Base-by-base conservation (phyloP, 2,113 vertebrate genomes). In the Amphilophus citrinellus region DNA sequence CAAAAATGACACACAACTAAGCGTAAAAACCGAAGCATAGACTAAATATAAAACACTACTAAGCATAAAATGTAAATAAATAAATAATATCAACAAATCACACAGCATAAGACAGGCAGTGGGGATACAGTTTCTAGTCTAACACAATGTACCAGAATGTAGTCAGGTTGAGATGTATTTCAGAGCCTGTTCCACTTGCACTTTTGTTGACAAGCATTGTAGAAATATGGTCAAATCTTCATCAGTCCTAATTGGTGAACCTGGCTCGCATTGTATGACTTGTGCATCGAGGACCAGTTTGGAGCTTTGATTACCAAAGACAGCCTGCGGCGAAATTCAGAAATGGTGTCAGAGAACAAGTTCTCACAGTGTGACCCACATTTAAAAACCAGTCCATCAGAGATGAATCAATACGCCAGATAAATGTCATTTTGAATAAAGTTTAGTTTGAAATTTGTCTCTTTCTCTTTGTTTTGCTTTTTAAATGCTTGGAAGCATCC, bases 351-450 rank as follows among this genome's bases (percentile, higher is more conserved):
- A 73, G 68, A 50, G 24, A 71, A 53, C 66, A 0, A 73, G 27
- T 73, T 73, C 68, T 73, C 47, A 73, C 47, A 56, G 47, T n/a
- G 68, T 56, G 68, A 73, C 47, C 47, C 27, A 73, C 47, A 35
- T 73, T 50, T 73, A 73, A 35, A 73, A 71, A 15, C 22, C 65
- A 30, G 24, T 50, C 3, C 9, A 50, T 71, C 66, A 71, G 24
- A 71, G 30, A 30, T 71, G 42, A 50, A 71, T 71, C 66, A 30
- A 50, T 71, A 71, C 42, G 50, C 42, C 3, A 71, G 22, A 27
- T 44, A 30, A 27, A 24, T 50, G 66, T 50, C 9, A 0, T 71
- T 71, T 44, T 50, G 24, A 50, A 71, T 71, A 20, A 71, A 71
- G 42, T 71, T 50, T 27, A 1, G 5, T 68, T 47, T 47, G 14